Base-by-base conservation (phyloP, 2,888 invertebrate genomes). In the Protonemura montana region DNA sequence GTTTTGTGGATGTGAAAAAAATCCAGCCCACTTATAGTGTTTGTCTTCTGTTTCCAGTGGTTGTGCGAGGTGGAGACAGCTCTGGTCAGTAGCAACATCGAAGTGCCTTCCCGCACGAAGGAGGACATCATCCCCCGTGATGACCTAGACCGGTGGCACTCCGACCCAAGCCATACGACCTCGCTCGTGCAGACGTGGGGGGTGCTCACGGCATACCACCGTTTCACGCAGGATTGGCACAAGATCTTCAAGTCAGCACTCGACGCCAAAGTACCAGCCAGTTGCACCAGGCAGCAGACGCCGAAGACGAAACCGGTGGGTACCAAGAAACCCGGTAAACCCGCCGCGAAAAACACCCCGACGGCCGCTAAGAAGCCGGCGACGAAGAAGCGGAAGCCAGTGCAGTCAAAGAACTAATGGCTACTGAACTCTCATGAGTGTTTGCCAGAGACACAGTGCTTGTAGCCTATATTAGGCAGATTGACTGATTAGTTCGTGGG, bases 121-220 rank as follows among this genome's bases (percentile, higher is more conserved):
- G 87, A 86, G 85, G 88, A 87, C 42, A 77, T 87, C 82, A 86
- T 87, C 26, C 83, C 86, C 59, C 85, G 82, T 78, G 82, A 83
- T 28, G 86, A 87, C 29, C 21, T 7, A 16, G 35, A 76, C 76
- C 28, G 27, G n/a, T 88, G 88, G 88, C 80, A 87, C 84, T 30
- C 86, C 16, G 82, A 86, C 10, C 89, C 88, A 16, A 93, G 93
- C 89, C 91, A 92, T 0, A 93, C 94, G 0, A 90, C 92, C 87
- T 93, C 93, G 89, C 91, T 94, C 82, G 92, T 93, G 88, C 93
- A 94, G 88, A 95, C 95, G 89, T 93, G 93, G 89, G 93, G 94
- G 42, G 93, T 94, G 0, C 92, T 94, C 86, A 92, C 93, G 88
- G 92, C 93, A 13, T 94, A 94, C 89, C 92, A 92, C 42, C 93